Base-by-base conservation (phyloP, 2,797 vertebrate genomes). In the Crenuchus spilurus region DNA sequence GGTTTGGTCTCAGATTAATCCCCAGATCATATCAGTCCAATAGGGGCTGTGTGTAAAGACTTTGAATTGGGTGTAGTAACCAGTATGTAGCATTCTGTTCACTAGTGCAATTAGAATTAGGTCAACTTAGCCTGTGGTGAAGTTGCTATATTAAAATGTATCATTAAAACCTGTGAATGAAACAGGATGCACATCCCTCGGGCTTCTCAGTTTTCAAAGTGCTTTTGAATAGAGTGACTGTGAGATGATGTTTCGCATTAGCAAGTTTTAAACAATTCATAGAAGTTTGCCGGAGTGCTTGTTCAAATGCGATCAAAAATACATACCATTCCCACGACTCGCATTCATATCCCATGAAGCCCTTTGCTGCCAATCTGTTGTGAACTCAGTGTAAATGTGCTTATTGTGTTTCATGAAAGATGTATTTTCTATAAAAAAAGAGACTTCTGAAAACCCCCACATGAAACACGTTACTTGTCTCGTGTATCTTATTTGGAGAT, bases 401-500 rank as follows among this genome's bases (percentile, higher is more conserved):
- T 77, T 75, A 62, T 76, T 78, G 68, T 70, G 68, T 71, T 62
- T 64, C 79, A 68, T 82, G 69, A 80, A 78, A 78, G 70, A 77
- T 75, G 37, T 44, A 52, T 70, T 80, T 71, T 65, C 31, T 42
- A 33, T 13, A 39, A 52, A 74, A 69, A 66, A 46, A 42, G 63
- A 76, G 66, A 10, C 35, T 37, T 37, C n/a, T n/a, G n/a, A n/a
- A n/a, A n/a, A n/a, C n/a, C n/a, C n/a, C n/a, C n/a, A n/a, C n/a
- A n/a, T n/a, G n/a, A n/a, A n/a, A n/a, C n/a, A n/a, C n/a, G n/a
- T 68, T 33, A 74, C 69, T 63, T 72, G 71, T 76, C 72, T 73
- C 9, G 70, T 78, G 30, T n/a, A 33, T 42, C 30, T 30, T 66
- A 18, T 74, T 66, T 69, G 54, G 33, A 24, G 10, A 68, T 28